Evolutionary conservation across 2,888 invertebrate genomes (phyloP).

Genomic region (Stenchaetothrips biformis): DNA sequence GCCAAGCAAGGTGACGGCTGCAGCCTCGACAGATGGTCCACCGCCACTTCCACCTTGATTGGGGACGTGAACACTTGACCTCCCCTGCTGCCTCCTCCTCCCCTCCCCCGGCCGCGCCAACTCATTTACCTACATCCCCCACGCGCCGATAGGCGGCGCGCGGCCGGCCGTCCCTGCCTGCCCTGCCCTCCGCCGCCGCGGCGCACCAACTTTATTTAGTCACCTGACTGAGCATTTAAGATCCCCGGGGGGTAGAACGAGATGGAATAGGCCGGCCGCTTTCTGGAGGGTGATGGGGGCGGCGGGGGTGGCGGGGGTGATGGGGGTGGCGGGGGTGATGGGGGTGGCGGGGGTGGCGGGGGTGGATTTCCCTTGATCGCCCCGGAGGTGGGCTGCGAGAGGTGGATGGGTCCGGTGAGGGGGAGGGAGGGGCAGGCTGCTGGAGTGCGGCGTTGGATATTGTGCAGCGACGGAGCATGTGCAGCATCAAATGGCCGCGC

Average conservation of each 20-base stretch:
- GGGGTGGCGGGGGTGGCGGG: not conserved
- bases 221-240: slow-evolving; percentile 24
- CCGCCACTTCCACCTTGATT: too few species aligned
- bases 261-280: not conserved
- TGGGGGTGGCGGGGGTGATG: not conserved
- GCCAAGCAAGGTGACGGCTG: too few species aligned
- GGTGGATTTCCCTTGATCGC: not conserved
- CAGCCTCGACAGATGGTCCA: too few species aligned
- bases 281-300: not conserved
- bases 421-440: not conserved
- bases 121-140: too few species aligned
- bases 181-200: not conserved
- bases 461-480: not conserved
- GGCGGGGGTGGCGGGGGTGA: not conserved
- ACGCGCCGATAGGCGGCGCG: too few species aligned
- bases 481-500: slow-evolving; percentile 16
- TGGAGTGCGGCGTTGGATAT: not conserved
- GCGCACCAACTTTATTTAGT: slow-evolving; percentile 18
- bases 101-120: not conserved
- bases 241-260: slow-evolving; percentile 20
- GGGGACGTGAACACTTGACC: not conserved
- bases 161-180: too few species aligned
- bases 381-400: slow-evolving; percentile 4
- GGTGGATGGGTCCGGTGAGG: not conserved
- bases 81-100: not conserved